Evolutionary conservation across 2,888 invertebrate species (phyloP).

Genomic region (Craniophora ligustri): DNA sequence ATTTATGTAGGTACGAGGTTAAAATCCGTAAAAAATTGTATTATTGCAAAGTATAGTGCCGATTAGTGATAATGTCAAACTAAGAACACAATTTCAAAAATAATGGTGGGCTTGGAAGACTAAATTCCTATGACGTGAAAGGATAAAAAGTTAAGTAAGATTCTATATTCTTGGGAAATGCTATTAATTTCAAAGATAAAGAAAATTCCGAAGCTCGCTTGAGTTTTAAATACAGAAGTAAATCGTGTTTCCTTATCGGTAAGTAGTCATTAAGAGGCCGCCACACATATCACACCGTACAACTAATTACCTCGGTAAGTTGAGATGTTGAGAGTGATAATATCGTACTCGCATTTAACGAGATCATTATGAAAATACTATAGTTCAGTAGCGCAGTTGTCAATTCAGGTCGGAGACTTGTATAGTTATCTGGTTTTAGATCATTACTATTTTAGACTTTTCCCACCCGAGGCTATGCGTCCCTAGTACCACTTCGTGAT

Average conservation of each 20-base stretch:
- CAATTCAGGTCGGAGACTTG: slow-evolving; percentile 14
- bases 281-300: slow-evolving; percentile 17
- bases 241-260: slow-evolving; percentile 18
- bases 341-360: slow-evolving; percentile 27
- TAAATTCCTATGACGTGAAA: not conserved
- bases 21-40: no score
- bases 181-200: slow-evolving; percentile 33
- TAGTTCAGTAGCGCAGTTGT: slow-evolving; percentile 4
- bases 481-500: no score
- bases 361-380: slow-evolving; percentile 37
- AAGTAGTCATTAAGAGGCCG: slow-evolving; percentile 22
- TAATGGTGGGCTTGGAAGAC: no score
- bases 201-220: slow-evolving; percentile 14
- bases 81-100: no score
- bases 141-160: slow-evolving; percentile 3
- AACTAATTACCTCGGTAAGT: slow-evolving; percentile 27
- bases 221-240: slow-evolving; percentile 17
- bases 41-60: no score
- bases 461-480: not conserved
- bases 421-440: slow-evolving; percentile 18
- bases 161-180: slow-evolving; percentile 4
- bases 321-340: slow-evolving; percentile 27
- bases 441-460: not conserved
- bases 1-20: no score
- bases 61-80: no score